Conservation (phyloP, 2,888 invertebrate genomes). For the Tiliacea aurago region DNA sequence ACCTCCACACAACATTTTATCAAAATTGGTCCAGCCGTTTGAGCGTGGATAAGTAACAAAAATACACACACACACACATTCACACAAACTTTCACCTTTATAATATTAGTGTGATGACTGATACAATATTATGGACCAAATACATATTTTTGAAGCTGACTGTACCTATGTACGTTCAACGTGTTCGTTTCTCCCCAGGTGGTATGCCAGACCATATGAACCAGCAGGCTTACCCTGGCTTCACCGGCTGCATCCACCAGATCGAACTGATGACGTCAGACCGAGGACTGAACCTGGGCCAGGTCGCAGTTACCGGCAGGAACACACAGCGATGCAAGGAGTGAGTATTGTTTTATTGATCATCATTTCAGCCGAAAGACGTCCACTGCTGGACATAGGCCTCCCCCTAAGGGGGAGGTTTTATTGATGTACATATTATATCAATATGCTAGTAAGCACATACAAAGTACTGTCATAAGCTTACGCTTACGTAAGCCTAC, state of each 20-base stretch:
- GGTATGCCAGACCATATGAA: slow-evolving; percentile 94
- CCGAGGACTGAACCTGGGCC: slow-evolving; percentile 93
- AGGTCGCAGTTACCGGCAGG: slow-evolving; percentile 93
- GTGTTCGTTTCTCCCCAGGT: slow-evolving; percentile 86
- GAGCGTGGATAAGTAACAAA: too few relatives aligned
- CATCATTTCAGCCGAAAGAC: too few relatives aligned
- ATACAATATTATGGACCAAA: not conserved
- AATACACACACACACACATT: too few relatives aligned
- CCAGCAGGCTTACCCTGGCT: slow-evolving; percentile 93
- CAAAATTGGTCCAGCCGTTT: too few relatives aligned
- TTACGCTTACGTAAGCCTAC: too few relatives aligned
- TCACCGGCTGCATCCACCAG: slow-evolving; percentile 96
- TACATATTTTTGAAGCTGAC: not conserved
- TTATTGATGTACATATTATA: too few relatives aligned
- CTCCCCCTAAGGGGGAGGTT: too few relatives aligned
- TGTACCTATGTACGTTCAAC: not conserved
- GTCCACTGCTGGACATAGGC: too few relatives aligned
- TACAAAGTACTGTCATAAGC: too few relatives aligned
- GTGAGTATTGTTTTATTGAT: slow-evolving; percentile 89
- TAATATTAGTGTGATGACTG: too few relatives aligned
- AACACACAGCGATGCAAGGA: slow-evolving; percentile 95
- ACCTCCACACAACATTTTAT: too few relatives aligned
- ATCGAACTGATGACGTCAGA: slow-evolving; percentile 93
- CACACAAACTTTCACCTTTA: too few relatives aligned
- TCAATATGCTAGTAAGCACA: not conserved